Conservation (phyloP, 1,140 invertebrate species). For the Drosophila paulistorum region DNA sequence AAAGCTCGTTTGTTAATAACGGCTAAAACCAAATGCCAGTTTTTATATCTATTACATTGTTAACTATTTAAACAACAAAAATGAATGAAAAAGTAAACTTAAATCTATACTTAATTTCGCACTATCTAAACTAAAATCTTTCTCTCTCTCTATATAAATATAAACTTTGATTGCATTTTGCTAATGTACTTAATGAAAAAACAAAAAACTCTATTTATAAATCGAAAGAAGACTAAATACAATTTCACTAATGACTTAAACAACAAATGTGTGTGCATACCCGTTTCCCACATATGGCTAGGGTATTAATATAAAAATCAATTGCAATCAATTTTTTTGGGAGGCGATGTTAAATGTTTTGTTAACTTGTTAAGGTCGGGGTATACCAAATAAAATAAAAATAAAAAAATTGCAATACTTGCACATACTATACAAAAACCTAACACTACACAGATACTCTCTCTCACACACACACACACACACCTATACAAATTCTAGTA, state of each 20-base stretch:
- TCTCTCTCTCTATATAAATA: slow-evolving; percentile 18
- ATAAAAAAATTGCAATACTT: slow-evolving; percentile 65
- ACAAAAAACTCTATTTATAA: slow-evolving; percentile 64
- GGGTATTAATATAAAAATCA: slow-evolving; percentile 26
- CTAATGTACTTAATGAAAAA: slow-evolving; percentile 53
- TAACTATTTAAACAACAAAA: slow-evolving; percentile 59
- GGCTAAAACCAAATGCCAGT: slow-evolving; percentile 23
- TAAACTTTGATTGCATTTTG: slow-evolving; percentile 72
- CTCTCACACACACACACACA: slow-evolving; percentile 36
- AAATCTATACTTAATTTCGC: slow-evolving; percentile 59
- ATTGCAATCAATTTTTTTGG: slow-evolving; percentile 70
- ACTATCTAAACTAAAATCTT: slow-evolving; percentile 50
- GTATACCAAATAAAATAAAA: slow-evolving; percentile 24
- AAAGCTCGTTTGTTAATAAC: slow-evolving; percentile 6
- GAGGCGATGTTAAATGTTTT: slow-evolving; percentile 41
- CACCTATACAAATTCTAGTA: slow-evolving; percentile 35
- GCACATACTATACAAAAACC: slow-evolving; percentile 46
- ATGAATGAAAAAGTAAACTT: background rate
- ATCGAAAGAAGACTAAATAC: slow-evolving; percentile 76
- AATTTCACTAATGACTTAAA: slow-evolving; percentile 75
- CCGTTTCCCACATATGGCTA: background rate
- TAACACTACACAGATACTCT: slow-evolving; percentile 25
- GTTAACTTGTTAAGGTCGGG: slow-evolving; percentile 64
- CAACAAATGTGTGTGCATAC: slow-evolving; percentile 1
- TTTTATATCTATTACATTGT: slow-evolving; percentile 65